Base-by-base conservation (phyloP, 1,140 invertebrate species). In the Centruroides sculpturatus region DNA sequence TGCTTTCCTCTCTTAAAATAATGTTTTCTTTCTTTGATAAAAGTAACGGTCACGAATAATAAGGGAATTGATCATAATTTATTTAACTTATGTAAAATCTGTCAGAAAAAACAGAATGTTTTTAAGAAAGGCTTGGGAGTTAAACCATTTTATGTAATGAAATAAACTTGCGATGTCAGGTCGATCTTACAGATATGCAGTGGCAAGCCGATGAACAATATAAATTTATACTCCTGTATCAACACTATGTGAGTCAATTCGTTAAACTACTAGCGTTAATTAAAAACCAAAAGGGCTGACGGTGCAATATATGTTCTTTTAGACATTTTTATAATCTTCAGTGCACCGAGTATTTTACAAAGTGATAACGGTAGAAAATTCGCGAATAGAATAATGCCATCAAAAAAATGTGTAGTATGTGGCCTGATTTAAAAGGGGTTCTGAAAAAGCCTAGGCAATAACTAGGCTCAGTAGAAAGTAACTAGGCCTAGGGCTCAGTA, bases 381-480 rank as follows among this genome's bases (percentile, higher is more conserved):
- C n/a, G n/a, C n/a, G n/a, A n/a, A n/a, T 35, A 49, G 50, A 60
- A 59, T n/a, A 53, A 55, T 47, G 63, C 51, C 52, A 52, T 36
- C 8, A 41, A 41, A n/a, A 41, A 46, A 54, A 23, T 49, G 49
- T 55, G 52, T 52, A 13, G 10, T 51, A 55, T 48, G 57, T 54
- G 49, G 35, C 53, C 46, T 46, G 59, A 56, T 47, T 46, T 60
- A 34, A 63, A 65, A 56, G 59, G 65, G 35, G 58, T 64, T 8
- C 63, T 60, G 35, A 63, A 63, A 23, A 63, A 60, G 47, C 63
- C 63, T 3, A 57, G 63, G 36, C 63, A 65, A 63, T 53, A 8
- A 23, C 62, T 61, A 47, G 64, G 52, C 35, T 65, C 52, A 9
- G 58, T 65, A 11, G 63, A 66, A 46, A 4, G 64, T 53, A 35